These are phyloP conservation scores for Caenorhabditis macrosperma DNA, from an alignment of 2,888 invertebrate genomes.

Conservation along the genomic window DNA sequence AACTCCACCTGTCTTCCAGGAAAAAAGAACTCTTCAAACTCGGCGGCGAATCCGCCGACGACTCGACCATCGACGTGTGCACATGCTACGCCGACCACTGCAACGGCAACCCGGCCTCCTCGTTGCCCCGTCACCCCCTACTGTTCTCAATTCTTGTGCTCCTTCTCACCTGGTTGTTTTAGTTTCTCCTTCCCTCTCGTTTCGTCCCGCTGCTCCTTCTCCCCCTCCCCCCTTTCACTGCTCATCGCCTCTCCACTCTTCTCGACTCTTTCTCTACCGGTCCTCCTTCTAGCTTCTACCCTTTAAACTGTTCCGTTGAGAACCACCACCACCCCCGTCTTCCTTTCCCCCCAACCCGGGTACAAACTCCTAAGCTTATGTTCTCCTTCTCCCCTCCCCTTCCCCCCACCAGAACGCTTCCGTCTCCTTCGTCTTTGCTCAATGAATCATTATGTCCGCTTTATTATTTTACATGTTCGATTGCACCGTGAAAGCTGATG, in stretches of 20 bases:
- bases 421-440: slow-evolving; percentile 23
- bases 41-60: slow-evolving; percentile 70
- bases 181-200: no score
- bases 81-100: slow-evolving; percentile 79
- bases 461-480: slow-evolving; percentile 16
- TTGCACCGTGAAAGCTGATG: slow-evolving; percentile 52
- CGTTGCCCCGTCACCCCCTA: background rate
- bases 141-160: background rate
- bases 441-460: slow-evolving; percentile 3
- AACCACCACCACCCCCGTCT: background rate
- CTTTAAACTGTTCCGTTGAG: background rate
- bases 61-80: slow-evolving; percentile 75
- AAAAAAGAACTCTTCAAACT: slow-evolving; percentile 78
- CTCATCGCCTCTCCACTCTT: background rate
- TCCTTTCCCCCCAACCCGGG: background rate
- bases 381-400: no score
- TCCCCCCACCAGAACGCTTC: no score
- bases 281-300: background rate
- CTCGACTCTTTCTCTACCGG: background rate
- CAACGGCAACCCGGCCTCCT: slow-evolving; percentile 79
- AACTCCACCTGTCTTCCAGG: slow-evolving; percentile 35
- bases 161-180: background rate
- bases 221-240: background rate
- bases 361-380: background rate
- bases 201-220: background rate